These are phyloP conservation scores for Oscheius sp. DNA, from an alignment of 2,888 invertebrate species.

Conservation along the genomic window DNA sequence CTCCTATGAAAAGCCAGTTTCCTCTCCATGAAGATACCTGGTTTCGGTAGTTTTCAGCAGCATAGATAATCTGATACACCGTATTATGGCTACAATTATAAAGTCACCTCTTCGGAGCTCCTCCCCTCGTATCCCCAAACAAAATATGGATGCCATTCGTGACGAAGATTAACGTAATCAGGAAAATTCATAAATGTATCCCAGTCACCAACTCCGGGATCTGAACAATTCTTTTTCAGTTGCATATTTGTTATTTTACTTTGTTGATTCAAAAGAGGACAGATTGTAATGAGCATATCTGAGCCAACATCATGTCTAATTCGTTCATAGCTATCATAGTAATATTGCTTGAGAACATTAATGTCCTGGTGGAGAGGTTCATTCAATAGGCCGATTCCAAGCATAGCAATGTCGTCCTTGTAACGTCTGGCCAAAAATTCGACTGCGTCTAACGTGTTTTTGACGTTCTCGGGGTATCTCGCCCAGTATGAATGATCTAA, in stretches of 20 bases:
- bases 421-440: constrained; percentile 6
- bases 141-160: constrained; percentile 11
- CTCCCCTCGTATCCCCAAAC: constrained; percentile 3
- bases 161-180: background rate
- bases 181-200: background rate
- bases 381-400: constrained; percentile 8
- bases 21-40: background rate
- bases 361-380: constrained; percentile 1
- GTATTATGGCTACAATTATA: background rate
- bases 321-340: constrained; percentile 12
- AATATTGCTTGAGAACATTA: background rate
- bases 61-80: background rate
- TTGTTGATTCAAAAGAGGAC: constrained; percentile 3
- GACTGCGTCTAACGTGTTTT: constrained; percentile 1
- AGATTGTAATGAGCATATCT: background rate
- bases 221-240: background rate
- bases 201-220: constrained; percentile 2
- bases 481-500: too few relatives aligned
- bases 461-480: too few relatives aligned
- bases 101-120: background rate
- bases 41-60: background rate
- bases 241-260: background rate
- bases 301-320: constrained; percentile 1
- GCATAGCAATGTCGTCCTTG: constrained; percentile 9
- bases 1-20: constrained; percentile 9